A percentile compares a stretch with the other conserved stretches of the same genome.
Conservation (phyloP, 1,140 invertebrate genomes). For the Drosophila mauritiana region DNA sequence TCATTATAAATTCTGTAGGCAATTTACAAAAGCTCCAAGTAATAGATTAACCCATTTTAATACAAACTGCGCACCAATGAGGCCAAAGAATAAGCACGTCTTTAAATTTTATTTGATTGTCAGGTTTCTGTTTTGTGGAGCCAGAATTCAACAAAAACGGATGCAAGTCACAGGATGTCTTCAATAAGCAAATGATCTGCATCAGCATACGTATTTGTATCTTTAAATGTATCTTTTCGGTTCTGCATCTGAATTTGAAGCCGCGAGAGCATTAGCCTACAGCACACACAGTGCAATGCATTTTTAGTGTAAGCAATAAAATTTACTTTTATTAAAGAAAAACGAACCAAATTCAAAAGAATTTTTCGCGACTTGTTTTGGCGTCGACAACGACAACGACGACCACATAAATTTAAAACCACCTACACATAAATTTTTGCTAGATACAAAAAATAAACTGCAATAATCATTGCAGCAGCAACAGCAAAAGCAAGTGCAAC, state of each 20-base stretch:
- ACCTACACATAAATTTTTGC: slow-evolving; percentile 66
- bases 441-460: slow-evolving; percentile 66
- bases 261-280: slow-evolving; percentile 29
- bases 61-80: background rate
- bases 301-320: slow-evolving; percentile 80
- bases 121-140: background rate
- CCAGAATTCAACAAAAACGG: slow-evolving; percentile 1
- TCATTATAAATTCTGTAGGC: no score
- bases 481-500: slow-evolving; percentile 69
- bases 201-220: slow-evolving; percentile 12
- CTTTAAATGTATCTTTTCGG: slow-evolving; percentile 14
- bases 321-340: slow-evolving; percentile 83
- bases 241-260: slow-evolving; percentile 11
- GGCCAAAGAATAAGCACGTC: background rate
- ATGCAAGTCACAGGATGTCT: slow-evolving; percentile 62
- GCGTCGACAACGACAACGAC: slow-evolving; percentile 58
- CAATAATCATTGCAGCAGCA: slow-evolving; percentile 66
- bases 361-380: slow-evolving; percentile 77
- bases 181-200: slow-evolving; percentile 57
- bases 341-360: slow-evolving; percentile 81
- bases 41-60: background rate
- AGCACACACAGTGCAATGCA: slow-evolving; percentile 9
- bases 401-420: slow-evolving; percentile 77
- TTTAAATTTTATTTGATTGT: slow-evolving; percentile 1
- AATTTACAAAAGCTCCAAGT: background rate